Evolutionary conservation across 2,113 vertebrate species (phyloP).

Genomic region (Tinamus guttatus): DNA sequence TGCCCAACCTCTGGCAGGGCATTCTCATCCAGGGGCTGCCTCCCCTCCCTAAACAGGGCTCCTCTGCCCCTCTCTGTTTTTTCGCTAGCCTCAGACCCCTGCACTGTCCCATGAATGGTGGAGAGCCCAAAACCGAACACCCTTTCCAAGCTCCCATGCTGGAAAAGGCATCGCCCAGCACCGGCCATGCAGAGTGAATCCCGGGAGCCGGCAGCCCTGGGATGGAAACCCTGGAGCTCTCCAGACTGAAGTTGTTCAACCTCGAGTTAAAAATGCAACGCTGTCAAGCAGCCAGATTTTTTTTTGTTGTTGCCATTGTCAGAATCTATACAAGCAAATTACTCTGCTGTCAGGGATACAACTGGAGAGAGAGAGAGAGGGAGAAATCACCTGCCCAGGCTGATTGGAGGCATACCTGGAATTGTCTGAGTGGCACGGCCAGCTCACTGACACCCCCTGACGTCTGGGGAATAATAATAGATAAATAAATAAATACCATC

Average conservation of each 20-base stretch:
- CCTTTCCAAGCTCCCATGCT: background rate
- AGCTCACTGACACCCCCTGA: slow-evolving; percentile 48
- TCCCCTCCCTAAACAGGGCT: rapidly evolving
- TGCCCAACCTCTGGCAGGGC: rapidly evolving
- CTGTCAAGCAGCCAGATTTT: slow-evolving; percentile 26
- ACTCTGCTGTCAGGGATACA: slow-evolving; percentile 61
- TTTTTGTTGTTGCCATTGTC: slow-evolving; percentile 31
- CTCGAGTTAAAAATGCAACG: slow-evolving; percentile 29
- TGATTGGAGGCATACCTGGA: slow-evolving; percentile 26
- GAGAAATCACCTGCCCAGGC: background rate
- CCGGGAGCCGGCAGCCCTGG: background rate
- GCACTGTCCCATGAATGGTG: background rate
- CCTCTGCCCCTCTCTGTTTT: rapidly evolving
- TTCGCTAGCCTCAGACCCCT: background rate
- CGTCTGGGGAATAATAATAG: background rate
- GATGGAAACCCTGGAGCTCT: background rate
- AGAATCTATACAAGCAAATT: slow-evolving; percentile 66
- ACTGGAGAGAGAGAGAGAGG: slow-evolving; percentile 38
- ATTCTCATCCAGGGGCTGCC: rapidly evolving
- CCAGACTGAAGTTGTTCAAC: slow-evolving; percentile 16
- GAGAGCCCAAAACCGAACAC: rapidly evolving
- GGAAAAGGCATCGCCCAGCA: rapidly evolving
- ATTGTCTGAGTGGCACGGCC: slow-evolving; percentile 32
- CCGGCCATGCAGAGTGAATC: background rate
- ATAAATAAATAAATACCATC: background rate